Percentiles rank a stretch among this genome's conserved stretches.
Conservation (phyloP, 2,797 vertebrate species). For the Discoglossus pictus region DNA sequence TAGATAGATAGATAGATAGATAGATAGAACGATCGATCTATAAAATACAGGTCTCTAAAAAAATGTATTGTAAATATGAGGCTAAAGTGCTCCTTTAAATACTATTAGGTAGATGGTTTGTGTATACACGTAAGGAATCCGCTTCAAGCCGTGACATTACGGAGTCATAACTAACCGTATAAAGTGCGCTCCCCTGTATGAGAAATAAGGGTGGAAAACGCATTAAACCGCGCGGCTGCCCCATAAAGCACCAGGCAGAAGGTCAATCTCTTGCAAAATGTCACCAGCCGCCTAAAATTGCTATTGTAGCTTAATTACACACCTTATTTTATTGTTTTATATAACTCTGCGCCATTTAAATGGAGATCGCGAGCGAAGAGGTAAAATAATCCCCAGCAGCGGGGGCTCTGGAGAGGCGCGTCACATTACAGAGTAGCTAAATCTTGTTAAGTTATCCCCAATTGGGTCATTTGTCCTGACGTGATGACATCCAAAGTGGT, state of each 20-base stretch:
- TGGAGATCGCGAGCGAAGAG: slow-evolving; percentile 29
- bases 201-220: slow-evolving; percentile 28
- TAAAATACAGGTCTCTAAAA: too few species aligned
- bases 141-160: slow-evolving; percentile 25
- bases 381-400: slow-evolving; percentile 34
- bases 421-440: slow-evolving; percentile 20
- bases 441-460: slow-evolving; percentile 43
- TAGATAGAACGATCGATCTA: too few species aligned
- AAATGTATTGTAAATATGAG: too few species aligned
- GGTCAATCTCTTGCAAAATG: slow-evolving; percentile 48
- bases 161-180: slow-evolving; percentile 9
- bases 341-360: slow-evolving; percentile 38
- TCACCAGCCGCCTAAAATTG: slow-evolving; percentile 34
- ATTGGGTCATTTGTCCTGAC: slow-evolving; percentile 30
- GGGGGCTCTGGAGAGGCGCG: slow-evolving; percentile 5
- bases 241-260: slow-evolving; percentile 41
- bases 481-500: slow-evolving; percentile 24
- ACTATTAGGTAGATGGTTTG: slow-evolving; percentile 16
- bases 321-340: slow-evolving; percentile 46
- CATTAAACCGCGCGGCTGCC: slow-evolving; percentile 34
- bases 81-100: too few species aligned
- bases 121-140: slow-evolving; percentile 7
- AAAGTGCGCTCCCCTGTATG: slow-evolving; percentile 17
- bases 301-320: slow-evolving; percentile 39
- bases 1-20: too few species aligned